Evolutionary conservation across 2,797 vertebrate genomes (phyloP), one percentile per base, ranked within the genome.

Genomic region (Pampus argenteus): DNA sequence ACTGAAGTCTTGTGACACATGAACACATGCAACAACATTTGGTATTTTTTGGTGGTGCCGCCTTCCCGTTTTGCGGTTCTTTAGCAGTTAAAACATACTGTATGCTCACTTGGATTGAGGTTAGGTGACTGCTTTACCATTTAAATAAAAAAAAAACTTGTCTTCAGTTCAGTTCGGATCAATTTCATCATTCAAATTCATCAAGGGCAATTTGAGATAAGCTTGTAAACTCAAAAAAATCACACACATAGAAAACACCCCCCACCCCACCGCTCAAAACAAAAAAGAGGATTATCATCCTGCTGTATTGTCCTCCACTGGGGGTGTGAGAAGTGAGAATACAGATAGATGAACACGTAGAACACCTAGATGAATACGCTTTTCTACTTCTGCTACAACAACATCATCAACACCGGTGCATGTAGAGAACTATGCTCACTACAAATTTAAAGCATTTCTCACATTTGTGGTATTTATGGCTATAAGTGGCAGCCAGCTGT

Each of bases 401-500:
- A 42, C 40, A 42, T 14, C 14, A 13, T 3, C 38, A 42, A 17
- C 15, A 42, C 40, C 15, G 6, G 10, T 44, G 48, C 38, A 36
- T 23, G 11, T 50, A 48, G 8, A 51, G 3, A 58, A 48, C 5
- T 9, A 50, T 36, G 2, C 20, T 15, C 0, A 0, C 31, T 44
- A 20, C 49, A 20, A 51, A 66, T 52, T 7, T 55, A 2, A 44
- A 57, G 31, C 66, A 69, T 73, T 58, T 75, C 38, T 64, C 57
- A 56, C 51, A 36, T 65, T 68, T 40, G 42, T 20, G 47, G 55
- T 55, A 71, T 86, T 78, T 66, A 76, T 63, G 54, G 49, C 49
- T 63, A 67, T 22, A 31, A 59, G 54, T 66, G 70, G 31, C 73
- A 51, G 51, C 68, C 76, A 82, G 71, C 71, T 78, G 80, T 69